A percentile compares a stretch with the other conserved stretches of the same genome.
Conservation (phyloP, 2,888 invertebrate genomes). For the Cabera pusaria region DNA sequence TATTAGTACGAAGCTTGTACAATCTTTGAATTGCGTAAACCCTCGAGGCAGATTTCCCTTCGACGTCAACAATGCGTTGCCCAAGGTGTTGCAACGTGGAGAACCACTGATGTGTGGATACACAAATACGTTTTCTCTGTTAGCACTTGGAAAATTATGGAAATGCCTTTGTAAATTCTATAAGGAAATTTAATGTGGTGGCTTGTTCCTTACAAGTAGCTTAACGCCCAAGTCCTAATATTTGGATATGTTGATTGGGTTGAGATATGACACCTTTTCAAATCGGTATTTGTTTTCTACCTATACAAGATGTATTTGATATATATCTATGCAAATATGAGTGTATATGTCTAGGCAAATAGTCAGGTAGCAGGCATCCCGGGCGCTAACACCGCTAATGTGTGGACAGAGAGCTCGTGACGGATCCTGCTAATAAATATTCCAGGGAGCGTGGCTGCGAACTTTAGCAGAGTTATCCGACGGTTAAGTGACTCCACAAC, state of each 20-base stretch:
- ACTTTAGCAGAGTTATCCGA: conserved; percentile 43
- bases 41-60: conserved; percentile 68
- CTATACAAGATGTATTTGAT: too few relatives aligned
- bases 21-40: conserved; percentile 66
- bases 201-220: too few relatives aligned
- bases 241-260: too few relatives aligned
- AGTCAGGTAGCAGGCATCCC: conserved; percentile 63
- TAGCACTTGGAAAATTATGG: too few relatives aligned
- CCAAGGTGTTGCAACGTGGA: conserved; percentile 67
- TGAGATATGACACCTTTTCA: too few relatives aligned
- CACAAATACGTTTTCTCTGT: too few relatives aligned
- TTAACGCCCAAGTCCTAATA: too few relatives aligned
- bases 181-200: too few relatives aligned
- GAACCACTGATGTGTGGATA: conserved; percentile 63
- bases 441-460: conserved; percentile 70
- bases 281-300: too few relatives aligned
- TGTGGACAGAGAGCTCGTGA: conserved; percentile 80
- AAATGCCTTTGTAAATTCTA: too few relatives aligned
- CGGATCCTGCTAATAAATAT: conserved; percentile 76
- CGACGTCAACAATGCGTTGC: conserved; percentile 68
- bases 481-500: conserved; percentile 19
- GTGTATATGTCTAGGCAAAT: conserved; percentile 63
- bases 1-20: conserved; percentile 60
- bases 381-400: conserved; percentile 79
- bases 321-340: conserved; percentile 36